phyloP scores from a whole-genome alignment of 2,797 vertebrate genomes.

The Molossus alvarezi region DNA sequence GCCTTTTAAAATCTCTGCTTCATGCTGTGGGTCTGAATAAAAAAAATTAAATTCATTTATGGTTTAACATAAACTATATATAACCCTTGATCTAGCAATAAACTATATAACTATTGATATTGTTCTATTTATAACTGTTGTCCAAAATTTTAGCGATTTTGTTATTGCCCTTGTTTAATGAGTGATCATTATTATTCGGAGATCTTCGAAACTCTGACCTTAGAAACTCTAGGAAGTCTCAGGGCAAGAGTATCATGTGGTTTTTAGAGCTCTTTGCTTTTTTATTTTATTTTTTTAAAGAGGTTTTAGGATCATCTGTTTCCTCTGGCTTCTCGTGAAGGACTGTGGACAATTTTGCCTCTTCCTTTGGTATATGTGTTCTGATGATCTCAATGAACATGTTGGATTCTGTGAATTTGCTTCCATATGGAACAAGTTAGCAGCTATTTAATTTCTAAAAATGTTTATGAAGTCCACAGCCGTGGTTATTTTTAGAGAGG shows the following conservation, averaged over 20 bases:
- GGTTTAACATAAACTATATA: background rate
- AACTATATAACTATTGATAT: background rate
- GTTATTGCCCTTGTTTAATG: background rate
- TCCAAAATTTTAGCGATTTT: slow-evolving; percentile 35
- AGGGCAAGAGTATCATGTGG: slow-evolving; percentile 7
- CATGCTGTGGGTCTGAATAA: background rate
- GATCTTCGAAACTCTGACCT: slow-evolving; percentile 45
- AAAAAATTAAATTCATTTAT: slow-evolving; percentile 16
- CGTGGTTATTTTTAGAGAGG: slow-evolving; percentile 85
- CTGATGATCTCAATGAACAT: slow-evolving; percentile 75
- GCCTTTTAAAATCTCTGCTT: background rate
- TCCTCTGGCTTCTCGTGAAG: slow-evolving; percentile 60
- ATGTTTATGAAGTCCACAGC: slow-evolving; percentile 85
- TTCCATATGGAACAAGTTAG: slow-evolving; percentile 86
- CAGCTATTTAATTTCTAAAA: slow-evolving; percentile 87
- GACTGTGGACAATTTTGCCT: slow-evolving; percentile 56
- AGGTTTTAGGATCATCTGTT: slow-evolving; percentile 66
- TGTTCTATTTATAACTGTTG: background rate
- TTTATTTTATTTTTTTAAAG: background rate
- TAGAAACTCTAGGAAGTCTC: background rate
- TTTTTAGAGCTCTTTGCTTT: slow-evolving; percentile 39
- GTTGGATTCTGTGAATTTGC: slow-evolving; percentile 74
- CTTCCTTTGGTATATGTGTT: slow-evolving; percentile 60
- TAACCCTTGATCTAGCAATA: background rate
- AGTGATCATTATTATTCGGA: slow-evolving; percentile 39